Evolutionary conservation across 2,113 vertebrate genomes (phyloP), one percentile per base, ranked within the genome.

Genomic region (Mionectes macconnelli): DNA sequence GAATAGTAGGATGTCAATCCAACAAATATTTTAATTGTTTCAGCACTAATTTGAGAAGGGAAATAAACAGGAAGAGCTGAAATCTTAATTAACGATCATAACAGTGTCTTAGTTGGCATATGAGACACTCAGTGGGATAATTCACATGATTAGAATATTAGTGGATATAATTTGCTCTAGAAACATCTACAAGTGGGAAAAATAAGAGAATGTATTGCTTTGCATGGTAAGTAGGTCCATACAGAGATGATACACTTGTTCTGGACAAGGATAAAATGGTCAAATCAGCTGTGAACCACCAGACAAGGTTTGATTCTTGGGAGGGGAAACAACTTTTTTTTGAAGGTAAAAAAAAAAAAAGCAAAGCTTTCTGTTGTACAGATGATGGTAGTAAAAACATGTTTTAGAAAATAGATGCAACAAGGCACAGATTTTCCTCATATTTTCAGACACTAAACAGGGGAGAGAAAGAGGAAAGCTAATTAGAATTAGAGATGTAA

Each of bases 21-120:
- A 69, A 45, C n/a, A 69, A 74, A 53, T 40, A 70, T 66, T 89
- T 87, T 79, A 93, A 60, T 93, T 90, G 76, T 91, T 91, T 66
- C 77, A 89, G 25, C 9, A 17, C 42, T 87, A 96, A 87, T 89
- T 74, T 70, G 64, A 40, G 50, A 69, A 86, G 23, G 21, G 39
- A 81, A 95, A 89, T 72, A 93, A 96, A 77, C 93, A 87, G 89
- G 87, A 93, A 94, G 87, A 94, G 50, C 8, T 87, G 84, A 93
- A 93, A 86, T 87, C 50, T 94, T 95, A 92, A 94, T 89, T 92
- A 94, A 94, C 55, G 50, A 92, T 95, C 72, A 53, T 55, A 84
- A 77, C 72, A 84, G 55, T 57, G 79, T 84, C 76, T 94, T 59
- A 57, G 31, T 14, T 69, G 72, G 57, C 53, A 80, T 92, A 62